Conservation (phyloP, 2,113 vertebrate genomes). For the Gavia stellata region DNA sequence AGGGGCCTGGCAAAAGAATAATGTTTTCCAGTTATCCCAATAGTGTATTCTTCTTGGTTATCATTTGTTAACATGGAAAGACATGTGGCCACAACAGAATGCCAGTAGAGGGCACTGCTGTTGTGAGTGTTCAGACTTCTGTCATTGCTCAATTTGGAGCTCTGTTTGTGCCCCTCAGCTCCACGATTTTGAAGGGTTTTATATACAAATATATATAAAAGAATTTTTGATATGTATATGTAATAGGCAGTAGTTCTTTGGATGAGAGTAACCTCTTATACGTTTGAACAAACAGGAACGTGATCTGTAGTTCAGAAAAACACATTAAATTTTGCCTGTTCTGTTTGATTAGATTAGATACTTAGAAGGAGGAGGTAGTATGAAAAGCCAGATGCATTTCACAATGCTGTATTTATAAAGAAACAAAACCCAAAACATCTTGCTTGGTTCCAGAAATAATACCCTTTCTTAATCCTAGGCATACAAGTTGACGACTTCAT, state of each 20-base stretch:
- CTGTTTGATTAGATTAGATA: neutral
- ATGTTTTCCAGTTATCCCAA: neutral
- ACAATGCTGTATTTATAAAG: neutral
- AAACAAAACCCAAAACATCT: neutral
- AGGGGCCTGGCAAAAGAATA: neutral
- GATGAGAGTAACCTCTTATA: neutral
- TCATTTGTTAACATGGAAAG: neutral
- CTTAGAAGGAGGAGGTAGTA: neutral
- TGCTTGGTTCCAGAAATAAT: conserved; percentile 71
- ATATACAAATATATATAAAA: too few relatives aligned
- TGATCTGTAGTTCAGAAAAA: neutral
- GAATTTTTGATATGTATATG: neutral
- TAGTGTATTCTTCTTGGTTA: neutral
- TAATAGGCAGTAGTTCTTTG: neutral
- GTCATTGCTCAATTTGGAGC: neutral
- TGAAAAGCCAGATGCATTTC: neutral
- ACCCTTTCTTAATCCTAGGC: conserved; percentile 81
- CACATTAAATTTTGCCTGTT: neutral
- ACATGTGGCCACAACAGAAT: neutral
- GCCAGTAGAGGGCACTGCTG: conserved; percentile 66
- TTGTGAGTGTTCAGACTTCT: neutral
- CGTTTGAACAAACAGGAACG: neutral
- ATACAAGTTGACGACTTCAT: conserved; percentile 85
- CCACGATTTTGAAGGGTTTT: neutral
- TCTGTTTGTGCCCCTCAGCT: neutral